Percentiles rank a stretch among this genome's conserved stretches.
phyloP scores from a whole-genome alignment of 2,888 invertebrate species.

The Lycia hirtaria region DNA sequence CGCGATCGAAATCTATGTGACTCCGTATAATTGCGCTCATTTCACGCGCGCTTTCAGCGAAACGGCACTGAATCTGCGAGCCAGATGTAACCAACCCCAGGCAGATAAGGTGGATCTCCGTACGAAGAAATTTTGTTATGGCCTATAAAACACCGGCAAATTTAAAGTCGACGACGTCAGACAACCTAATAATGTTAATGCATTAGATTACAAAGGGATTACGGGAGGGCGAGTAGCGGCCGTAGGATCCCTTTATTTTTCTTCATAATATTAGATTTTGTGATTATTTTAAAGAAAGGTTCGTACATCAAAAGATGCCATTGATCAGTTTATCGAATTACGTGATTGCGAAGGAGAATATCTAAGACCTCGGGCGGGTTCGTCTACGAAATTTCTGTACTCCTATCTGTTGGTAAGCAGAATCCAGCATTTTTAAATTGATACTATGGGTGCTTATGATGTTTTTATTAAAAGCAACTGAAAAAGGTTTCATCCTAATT shows the following conservation, averaged over 20 bases:
- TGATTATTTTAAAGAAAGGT: constrained; percentile 70
- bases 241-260: constrained; percentile 66
- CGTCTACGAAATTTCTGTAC: constrained; percentile 9
- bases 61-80: constrained; percentile 9
- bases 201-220: constrained; percentile 75
- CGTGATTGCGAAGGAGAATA: constrained; percentile 49
- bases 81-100: constrained; percentile 15
- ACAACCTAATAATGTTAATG: constrained; percentile 78
- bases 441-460: no score
- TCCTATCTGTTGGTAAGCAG: neutral
- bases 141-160: constrained; percentile 56
- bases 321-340: constrained; percentile 64
- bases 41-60: constrained; percentile 19
- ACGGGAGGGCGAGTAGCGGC: constrained; percentile 53
- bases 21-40: constrained; percentile 44
- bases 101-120: constrained; percentile 22
- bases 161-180: constrained; percentile 66
- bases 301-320: constrained; percentile 60
- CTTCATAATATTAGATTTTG: constrained; percentile 71
- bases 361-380: constrained; percentile 18
- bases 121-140: constrained; percentile 29
- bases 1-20: constrained; percentile 50
- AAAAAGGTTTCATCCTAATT: no score
- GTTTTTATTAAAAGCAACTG: no score
- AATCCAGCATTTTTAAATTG: neutral